phyloP scores from a whole-genome alignment of 1,140 invertebrate species.

The Matsumurasca onukii region DNA sequence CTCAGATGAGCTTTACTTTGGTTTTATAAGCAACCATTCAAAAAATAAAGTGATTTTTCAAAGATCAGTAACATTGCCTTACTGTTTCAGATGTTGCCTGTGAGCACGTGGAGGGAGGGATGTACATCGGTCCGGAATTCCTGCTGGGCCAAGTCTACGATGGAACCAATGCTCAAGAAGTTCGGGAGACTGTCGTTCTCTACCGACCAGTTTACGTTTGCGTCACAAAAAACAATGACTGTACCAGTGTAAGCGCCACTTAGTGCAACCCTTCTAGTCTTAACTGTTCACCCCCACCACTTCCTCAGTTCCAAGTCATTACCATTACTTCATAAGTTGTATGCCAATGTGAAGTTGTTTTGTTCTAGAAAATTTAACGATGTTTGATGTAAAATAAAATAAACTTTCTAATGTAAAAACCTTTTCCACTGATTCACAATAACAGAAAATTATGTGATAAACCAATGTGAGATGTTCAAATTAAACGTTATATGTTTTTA shows the following conservation, averaged over 20 bases:
- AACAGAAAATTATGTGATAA: neutral
- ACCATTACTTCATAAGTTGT: neutral
- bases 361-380: neutral
- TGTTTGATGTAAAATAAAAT: neutral
- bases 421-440: neutral
- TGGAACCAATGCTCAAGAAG: conserved; percentile 55
- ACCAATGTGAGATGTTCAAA: neutral
- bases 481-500: neutral
- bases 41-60: too few relatives aligned
- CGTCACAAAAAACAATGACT: conserved; percentile 21
- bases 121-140: conserved; percentile 81
- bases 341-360: neutral
- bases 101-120: conserved; percentile 75
- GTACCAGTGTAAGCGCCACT: conserved; percentile 13
- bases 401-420: neutral
- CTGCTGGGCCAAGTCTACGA: conserved; percentile 81
- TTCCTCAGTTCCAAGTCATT: neutral
- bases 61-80: too few relatives aligned
- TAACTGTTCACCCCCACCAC: neutral
- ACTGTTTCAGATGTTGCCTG: conserved; percentile 61
- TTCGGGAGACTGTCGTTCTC: conserved; percentile 57
- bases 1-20: too few relatives aligned
- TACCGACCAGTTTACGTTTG: conserved; percentile 66
- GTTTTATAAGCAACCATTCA: too few relatives aligned
- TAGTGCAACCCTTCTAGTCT: neutral